Evolutionary conservation across 1,140 invertebrate species (phyloP), one percentile per base, ranked within the genome.

Genomic region (Lerema accius): DNA sequence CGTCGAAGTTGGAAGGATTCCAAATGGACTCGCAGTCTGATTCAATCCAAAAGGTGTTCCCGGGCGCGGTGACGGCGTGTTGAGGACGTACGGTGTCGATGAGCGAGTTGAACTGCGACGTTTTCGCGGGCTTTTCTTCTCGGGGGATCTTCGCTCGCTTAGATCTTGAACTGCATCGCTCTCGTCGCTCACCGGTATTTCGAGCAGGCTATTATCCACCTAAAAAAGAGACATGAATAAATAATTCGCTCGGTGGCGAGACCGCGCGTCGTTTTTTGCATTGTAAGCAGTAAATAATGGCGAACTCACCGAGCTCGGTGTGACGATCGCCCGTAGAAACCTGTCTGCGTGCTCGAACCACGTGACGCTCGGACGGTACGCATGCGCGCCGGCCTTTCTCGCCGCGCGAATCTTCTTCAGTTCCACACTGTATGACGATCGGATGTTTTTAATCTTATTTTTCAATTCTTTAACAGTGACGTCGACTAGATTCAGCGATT

Each of bases 291-390:
- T 78, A 80, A 76, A 73, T 66, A 73, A 69, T 79, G 71, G 58
- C 64, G 56, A 48, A 85, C 88, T 90, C 80, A 90, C 88, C 45
- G 88, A 89, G 78, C 85, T 88, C 73, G 90, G 90, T 42, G 89
- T 90, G 78, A 91, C 89, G 78, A 91, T 90, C 64, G 88, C 86
- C 67, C 88, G 84, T 70, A 91, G 86, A 79, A 91, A 91, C 80
- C 88, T 87, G 84, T 91, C 90, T 74, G 89, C 86, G 80, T 91
- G 88, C 71, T 90, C 83, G 78, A 91, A 91, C 90, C 89, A 91
- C 85, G 89, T 90, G 81, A 91, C 89, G 77, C 86, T 91, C 45
- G 90, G 89, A 59, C 82, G 73, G 80, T 91, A 91, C 80, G 88
- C 86, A 84, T 88, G 86, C 86, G 84, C 82, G 71, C 86, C 86